Evolutionary conservation across 1,140 invertebrate genomes (phyloP).

Genomic region (Eurytemora carolleeae): DNA sequence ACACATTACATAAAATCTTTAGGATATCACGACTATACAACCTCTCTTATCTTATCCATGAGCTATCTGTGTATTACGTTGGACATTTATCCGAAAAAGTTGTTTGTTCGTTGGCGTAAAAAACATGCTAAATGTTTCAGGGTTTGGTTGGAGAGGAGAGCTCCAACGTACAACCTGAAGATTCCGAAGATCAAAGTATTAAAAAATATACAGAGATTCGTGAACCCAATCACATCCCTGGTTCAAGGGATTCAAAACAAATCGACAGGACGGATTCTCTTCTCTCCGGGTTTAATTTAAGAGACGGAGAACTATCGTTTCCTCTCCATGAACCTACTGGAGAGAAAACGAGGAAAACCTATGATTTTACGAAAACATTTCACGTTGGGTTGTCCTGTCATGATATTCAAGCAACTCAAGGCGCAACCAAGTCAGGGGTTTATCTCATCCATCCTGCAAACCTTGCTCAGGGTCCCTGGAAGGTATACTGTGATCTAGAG

Average conservation of each 20-base stretch:
- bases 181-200: too few relatives aligned
- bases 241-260: neutral
- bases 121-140: too few relatives aligned
- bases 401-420: conserved; percentile 19
- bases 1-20: too few relatives aligned
- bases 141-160: too few relatives aligned
- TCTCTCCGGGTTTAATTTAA: neutral
- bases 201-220: too few relatives aligned
- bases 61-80: too few relatives aligned
- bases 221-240: too few relatives aligned
- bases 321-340: conserved; percentile 6
- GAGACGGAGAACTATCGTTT: neutral
- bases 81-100: too few relatives aligned
- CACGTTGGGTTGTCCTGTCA: conserved; percentile 20
- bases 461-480: conserved; percentile 21
- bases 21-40: too few relatives aligned
- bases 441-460: conserved; percentile 22
- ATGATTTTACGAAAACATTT: conserved; percentile 16
- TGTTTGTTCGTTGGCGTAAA: too few relatives aligned
- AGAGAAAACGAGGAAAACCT: conserved; percentile 7
- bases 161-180: too few relatives aligned
- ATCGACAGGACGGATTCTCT: neutral
- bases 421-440: conserved; percentile 19
- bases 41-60: too few relatives aligned
- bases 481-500: conserved; percentile 25